Evolutionary conservation across 2,113 vertebrate genomes (phyloP).

Genomic region (Ariopsis seemanni): DNA sequence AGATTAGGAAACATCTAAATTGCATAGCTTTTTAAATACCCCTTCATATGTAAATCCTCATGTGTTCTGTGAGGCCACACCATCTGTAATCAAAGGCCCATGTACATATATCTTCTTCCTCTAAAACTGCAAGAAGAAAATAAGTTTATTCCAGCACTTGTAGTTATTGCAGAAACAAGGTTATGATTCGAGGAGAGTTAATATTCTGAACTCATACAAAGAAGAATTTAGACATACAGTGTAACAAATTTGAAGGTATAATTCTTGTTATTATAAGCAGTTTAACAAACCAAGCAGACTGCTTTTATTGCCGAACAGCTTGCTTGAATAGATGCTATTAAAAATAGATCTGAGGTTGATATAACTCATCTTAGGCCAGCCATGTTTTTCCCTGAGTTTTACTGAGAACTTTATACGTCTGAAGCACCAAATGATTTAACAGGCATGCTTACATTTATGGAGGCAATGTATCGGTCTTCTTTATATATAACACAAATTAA

Average conservation of each 20-base stretch:
- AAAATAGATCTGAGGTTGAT: background rate
- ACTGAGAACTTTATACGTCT: background rate
- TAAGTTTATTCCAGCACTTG: background rate
- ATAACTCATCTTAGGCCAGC: background rate
- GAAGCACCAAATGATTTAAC: background rate
- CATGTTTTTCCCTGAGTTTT: background rate
- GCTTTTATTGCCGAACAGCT: background rate
- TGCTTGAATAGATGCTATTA: background rate
- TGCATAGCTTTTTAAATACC: background rate
- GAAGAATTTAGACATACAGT: background rate
- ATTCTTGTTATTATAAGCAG: background rate
- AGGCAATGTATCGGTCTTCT: background rate
- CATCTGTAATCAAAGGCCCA: background rate
- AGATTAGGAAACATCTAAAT: background rate
- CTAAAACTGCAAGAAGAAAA: background rate
- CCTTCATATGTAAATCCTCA: background rate
- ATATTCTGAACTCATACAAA: background rate
- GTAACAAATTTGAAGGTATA: background rate
- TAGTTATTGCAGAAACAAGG: background rate
- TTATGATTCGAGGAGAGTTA: background rate
- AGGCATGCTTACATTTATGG: background rate
- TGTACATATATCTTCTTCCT: background rate
- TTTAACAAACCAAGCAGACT: background rate
- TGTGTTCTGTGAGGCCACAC: background rate
- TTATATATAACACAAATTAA: background rate